Evolutionary conservation across 2,797 vertebrate genomes (phyloP), one percentile per base, ranked within the genome.

Genomic region (Intellagama lesueurii): DNA sequence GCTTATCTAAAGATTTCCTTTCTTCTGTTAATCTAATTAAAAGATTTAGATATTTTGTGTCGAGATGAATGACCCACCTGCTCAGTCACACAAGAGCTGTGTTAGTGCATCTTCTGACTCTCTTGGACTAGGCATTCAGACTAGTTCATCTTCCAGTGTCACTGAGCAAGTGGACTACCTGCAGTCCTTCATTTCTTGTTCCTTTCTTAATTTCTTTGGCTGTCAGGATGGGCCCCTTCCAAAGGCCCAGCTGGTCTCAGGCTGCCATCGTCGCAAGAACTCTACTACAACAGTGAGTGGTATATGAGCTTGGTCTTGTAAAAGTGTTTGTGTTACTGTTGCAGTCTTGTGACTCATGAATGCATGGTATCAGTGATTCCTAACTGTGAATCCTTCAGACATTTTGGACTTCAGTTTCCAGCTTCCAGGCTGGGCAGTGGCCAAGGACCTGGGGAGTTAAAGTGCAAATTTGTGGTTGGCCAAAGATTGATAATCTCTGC

Each of bases 161-260:
- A 60, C 17, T 24, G 49, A 78, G 6, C 12, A 32, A 6, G 1
- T 76, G 22, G 78, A 11, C 77, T 89, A 3, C 32, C 44, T 49
- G 68, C 60, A 60, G 1, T n/a, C 28, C 82, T 83, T 84, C 79
- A 16, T 12, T 69, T 76, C 32, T 80, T 75, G 40, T 76, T 44
- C 72, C 66, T 73, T 47, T 32, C 64, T 85, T 81, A 17, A 7
- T 86, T 56, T 70, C 85, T 90, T 86, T 28, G 32, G 60, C 90
- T 87, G 81, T 68, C 88, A 91, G 88, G 90, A 84, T 72, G 85
- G 84, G 87, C 80, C 81, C 30, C 44, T 75, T 89, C 84, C 47
- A 78, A 90, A 90, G 56, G 86, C 73, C 69, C 89, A 87, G 86
- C n/a, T 81, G 75, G 72, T 60, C 44, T 24, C 89, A 70, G 47